These are phyloP conservation scores for Camponotus vicinus DNA, from an alignment of 1,140 invertebrate species.

Conservation along the genomic window DNA sequence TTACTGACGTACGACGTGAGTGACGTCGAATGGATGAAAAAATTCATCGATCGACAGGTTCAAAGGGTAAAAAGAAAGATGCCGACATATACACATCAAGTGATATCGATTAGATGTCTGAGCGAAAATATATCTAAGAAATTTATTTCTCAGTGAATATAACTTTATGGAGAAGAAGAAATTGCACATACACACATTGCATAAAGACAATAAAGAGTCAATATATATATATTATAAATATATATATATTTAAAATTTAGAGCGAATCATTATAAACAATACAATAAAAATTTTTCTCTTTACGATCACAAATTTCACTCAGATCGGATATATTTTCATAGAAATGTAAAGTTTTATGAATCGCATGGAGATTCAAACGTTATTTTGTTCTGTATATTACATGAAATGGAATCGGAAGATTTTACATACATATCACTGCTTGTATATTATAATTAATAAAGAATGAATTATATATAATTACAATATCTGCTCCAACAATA, in stretches of 20 bases:
- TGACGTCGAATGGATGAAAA: constrained; percentile 77
- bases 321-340: constrained; percentile 11
- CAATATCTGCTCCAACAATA: background rate
- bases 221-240: too few species aligned
- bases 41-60: constrained; percentile 79
- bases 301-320: background rate
- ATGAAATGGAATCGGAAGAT: background rate
- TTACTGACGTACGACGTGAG: constrained; percentile 75
- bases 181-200: background rate
- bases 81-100: background rate
- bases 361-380: background rate
- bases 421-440: background rate
- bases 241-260: too few species aligned
- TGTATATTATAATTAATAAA: background rate
- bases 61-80: constrained; percentile 67
- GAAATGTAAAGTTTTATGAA: constrained; percentile 12
- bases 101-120: constrained; percentile 15
- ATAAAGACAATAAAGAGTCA: background rate
- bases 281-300: constrained; percentile 7
- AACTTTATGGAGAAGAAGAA: background rate
- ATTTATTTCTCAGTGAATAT: background rate
- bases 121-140: constrained; percentile 4
- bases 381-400: background rate
- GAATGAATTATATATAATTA: background rate
- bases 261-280: constrained; percentile 18